These are phyloP conservation scores for Gadus macrocephalus DNA, from an alignment of 2,113 vertebrate genomes.

Conservation along the genomic window DNA sequence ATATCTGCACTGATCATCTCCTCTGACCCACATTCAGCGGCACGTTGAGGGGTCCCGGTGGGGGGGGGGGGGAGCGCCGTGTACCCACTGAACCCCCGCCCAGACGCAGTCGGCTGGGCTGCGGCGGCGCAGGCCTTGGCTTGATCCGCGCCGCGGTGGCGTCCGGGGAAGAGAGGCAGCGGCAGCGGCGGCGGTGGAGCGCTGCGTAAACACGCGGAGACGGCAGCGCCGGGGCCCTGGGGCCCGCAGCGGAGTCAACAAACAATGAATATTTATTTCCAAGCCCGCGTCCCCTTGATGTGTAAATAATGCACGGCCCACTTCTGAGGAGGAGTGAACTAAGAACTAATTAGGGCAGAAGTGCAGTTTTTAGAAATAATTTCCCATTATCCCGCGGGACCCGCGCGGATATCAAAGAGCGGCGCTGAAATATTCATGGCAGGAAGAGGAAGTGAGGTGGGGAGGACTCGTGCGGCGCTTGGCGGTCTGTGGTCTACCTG, in stretches of 20 bases:
- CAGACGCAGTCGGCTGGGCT: too few species aligned
- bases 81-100: too few species aligned
- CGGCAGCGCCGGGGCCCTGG: constrained; percentile 44
- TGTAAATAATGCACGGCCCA: constrained; percentile 73
- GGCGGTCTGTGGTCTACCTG: constrained; percentile 33
- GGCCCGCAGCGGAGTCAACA: constrained; percentile 64
- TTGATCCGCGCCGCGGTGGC: too few species aligned
- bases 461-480: constrained; percentile 17
- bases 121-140: too few species aligned
- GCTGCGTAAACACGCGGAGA: constrained; percentile 37
- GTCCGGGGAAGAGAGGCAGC: background rate
- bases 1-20: too few species aligned
- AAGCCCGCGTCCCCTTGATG: constrained; percentile 64
- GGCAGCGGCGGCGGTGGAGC: background rate
- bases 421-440: constrained; percentile 45
- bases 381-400: constrained; percentile 46
- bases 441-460: constrained; percentile 49
- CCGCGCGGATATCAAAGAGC: constrained; percentile 53
- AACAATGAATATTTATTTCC: constrained; percentile 74
- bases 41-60: too few species aligned
- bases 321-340: constrained; percentile 51
- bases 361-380: constrained; percentile 68
- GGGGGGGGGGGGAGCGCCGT: too few species aligned
- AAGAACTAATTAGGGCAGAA: constrained; percentile 67
- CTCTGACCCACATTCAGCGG: too few species aligned